phyloP scores from a whole-genome alignment of 1,140 invertebrate species.

The Chironomus striatipennis region DNA sequence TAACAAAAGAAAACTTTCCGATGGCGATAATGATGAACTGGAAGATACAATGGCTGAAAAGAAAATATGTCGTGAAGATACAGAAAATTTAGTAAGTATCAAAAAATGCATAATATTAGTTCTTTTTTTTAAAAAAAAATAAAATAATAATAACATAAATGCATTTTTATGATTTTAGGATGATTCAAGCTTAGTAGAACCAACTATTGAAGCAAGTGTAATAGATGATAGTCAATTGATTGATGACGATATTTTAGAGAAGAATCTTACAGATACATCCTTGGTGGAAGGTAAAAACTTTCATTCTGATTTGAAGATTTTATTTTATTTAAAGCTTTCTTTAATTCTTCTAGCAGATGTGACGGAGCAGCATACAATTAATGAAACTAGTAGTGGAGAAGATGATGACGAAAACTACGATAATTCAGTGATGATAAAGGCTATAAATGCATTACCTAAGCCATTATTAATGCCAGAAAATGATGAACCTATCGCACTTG shows the following conservation, averaged over 20 bases:
- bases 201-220: neutral
- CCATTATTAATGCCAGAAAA: neutral
- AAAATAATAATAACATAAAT: no score
- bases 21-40: neutral
- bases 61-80: neutral
- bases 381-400: neutral
- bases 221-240: neutral
- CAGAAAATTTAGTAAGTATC: neutral
- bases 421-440: neutral
- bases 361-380: neutral
- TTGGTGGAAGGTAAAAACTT: neutral
- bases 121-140: no score
- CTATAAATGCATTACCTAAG: neutral
- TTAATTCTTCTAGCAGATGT: no score
- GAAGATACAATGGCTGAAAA: neutral
- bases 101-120: neutral
- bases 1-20: neutral
- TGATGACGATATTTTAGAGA: neutral
- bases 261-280: neutral
- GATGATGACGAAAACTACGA: neutral
- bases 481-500: slow-evolving; percentile 4
- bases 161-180: neutral
- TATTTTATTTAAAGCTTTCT: no score
- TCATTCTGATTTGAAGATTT: neutral
- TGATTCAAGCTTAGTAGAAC: neutral